A percentile compares a stretch with the other conserved stretches of the same genome.
Conservation (phyloP, 1,140 invertebrate species). For the Zaprionus davidi region DNA sequence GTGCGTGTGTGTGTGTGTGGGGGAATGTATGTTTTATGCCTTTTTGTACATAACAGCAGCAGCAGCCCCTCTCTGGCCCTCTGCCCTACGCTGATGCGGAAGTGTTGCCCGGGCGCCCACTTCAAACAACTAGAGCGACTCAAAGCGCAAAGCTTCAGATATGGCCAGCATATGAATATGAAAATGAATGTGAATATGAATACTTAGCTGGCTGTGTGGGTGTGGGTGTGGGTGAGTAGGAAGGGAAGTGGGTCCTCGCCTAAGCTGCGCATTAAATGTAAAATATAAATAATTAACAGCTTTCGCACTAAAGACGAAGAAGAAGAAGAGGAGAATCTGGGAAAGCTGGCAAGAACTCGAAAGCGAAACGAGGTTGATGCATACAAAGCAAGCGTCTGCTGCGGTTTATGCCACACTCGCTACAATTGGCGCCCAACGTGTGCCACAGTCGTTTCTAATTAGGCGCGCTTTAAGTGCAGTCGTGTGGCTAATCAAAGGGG, state of each 20-base stretch:
- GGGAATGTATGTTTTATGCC: constrained; percentile 52
- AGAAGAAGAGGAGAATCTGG: constrained; percentile 8
- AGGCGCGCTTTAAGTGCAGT: constrained; percentile 54
- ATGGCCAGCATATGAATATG: constrained; percentile 50
- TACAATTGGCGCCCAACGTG: constrained; percentile 24
- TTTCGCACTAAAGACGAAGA: constrained; percentile 33
- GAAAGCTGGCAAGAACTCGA: not conserved
- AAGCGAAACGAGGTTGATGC: constrained; percentile 10
- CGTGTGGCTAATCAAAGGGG: constrained; percentile 54
- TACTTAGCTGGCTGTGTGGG: constrained; percentile 16
- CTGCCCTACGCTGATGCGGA: constrained; percentile 56
- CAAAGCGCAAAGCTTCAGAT: constrained; percentile 64
- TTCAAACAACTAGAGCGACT: constrained; percentile 69
- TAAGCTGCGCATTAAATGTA: constrained; percentile 79
- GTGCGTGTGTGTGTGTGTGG: constrained; percentile 13
- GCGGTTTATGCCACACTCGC: constrained; percentile 29
- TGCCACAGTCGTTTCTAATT: constrained; percentile 57
- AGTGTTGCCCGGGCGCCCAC: constrained; percentile 72
- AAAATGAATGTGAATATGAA: constrained; percentile 41
- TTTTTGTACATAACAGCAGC: constrained; percentile 48
- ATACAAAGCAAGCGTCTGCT: constrained; percentile 12
- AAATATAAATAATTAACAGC: constrained; percentile 81
- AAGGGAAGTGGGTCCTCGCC: constrained; percentile 23
- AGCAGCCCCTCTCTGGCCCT: not conserved
- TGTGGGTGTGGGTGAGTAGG: not conserved